A percentile compares a stretch with the other conserved stretches of the same genome.
These are phyloP conservation scores for Morus bassanus DNA, from an alignment of 2,797 vertebrate genomes.

Conservation along the genomic window DNA sequence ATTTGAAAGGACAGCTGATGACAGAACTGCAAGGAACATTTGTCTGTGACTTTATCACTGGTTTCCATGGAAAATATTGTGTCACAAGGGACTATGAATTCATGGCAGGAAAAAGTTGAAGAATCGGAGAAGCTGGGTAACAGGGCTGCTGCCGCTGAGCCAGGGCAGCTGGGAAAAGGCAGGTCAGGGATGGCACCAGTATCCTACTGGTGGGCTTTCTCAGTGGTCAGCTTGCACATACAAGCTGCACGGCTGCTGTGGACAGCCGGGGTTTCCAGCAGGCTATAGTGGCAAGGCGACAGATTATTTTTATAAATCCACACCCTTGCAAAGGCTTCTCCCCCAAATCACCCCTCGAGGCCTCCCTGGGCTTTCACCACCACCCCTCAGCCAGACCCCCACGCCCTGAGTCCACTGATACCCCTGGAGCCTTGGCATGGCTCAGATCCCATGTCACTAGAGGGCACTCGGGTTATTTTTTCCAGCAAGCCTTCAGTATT, in stretches of 20 bases:
- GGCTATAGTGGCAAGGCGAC: background rate
- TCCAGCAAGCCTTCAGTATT: background rate
- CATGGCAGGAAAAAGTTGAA: background rate
- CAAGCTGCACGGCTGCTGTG: fast-evolving
- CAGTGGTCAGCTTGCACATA: fast-evolving
- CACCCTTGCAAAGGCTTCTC: background rate
- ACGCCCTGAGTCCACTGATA: fast-evolving
- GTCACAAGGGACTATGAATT: background rate
- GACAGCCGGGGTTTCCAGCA: background rate
- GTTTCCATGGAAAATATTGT: slow-evolving; percentile 52
- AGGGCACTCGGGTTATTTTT: slow-evolving; percentile 62
- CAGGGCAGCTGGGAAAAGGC: background rate
- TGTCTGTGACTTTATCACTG: background rate
- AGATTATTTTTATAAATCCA: background rate
- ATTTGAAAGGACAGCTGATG: background rate
- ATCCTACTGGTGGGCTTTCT: background rate
- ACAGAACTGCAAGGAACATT: background rate
- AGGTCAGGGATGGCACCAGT: fast-evolving
- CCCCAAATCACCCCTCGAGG: fast-evolving
- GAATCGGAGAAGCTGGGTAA: background rate
- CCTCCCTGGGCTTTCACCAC: background rate
- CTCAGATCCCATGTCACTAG: background rate
- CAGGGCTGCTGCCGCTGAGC: background rate
- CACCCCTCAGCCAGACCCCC: fast-evolving
- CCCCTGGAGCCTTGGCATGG: background rate